phyloP scores from a whole-genome alignment of 1,140 invertebrate species.

The Listronotus bonariensis region DNA sequence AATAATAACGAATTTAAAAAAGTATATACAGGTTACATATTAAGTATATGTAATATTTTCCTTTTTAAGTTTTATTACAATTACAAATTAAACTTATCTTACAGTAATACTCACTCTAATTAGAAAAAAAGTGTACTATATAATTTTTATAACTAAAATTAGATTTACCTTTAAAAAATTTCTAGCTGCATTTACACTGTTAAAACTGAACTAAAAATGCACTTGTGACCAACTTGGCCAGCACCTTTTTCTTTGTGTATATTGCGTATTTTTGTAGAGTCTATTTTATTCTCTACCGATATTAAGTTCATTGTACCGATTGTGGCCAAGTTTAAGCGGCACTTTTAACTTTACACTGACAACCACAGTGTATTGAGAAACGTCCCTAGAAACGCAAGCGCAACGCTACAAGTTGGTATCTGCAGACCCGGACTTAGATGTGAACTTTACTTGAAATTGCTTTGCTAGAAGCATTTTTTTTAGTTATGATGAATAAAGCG shows the following conservation, averaged over 20 bases:
- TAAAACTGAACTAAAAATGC: background rate
- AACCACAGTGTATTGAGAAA: slow-evolving; percentile 42
- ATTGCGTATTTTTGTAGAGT: slow-evolving; percentile 11
- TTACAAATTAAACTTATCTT: too few relatives aligned
- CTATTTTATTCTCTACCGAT: slow-evolving; percentile 31
- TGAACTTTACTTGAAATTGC: too few relatives aligned
- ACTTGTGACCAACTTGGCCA: slow-evolving; percentile 12
- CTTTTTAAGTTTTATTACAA: too few relatives aligned
- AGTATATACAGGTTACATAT: too few relatives aligned
- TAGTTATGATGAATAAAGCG: too few relatives aligned
- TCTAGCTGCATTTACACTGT: background rate
- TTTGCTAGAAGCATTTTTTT: too few relatives aligned
- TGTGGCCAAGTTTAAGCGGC: slow-evolving; percentile 36
- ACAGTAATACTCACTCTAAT: too few relatives aligned
- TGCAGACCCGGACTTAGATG: slow-evolving; percentile 10
- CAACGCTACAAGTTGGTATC: slow-evolving; percentile 31
- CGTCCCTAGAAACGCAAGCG: slow-evolving; percentile 36
- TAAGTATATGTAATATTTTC: too few relatives aligned
- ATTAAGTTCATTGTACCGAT: slow-evolving; percentile 44
- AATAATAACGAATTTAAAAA: too few relatives aligned
- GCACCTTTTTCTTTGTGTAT: slow-evolving; percentile 11
- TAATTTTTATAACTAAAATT: background rate
- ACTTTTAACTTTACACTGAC: slow-evolving; percentile 42
- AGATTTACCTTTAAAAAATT: background rate
- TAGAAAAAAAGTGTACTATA: too few relatives aligned